Percentiles rank a stretch among this genome's conserved stretches.
phyloP scores from a whole-genome alignment of 1,140 invertebrate species.

The Zaprionus africanus region DNA sequence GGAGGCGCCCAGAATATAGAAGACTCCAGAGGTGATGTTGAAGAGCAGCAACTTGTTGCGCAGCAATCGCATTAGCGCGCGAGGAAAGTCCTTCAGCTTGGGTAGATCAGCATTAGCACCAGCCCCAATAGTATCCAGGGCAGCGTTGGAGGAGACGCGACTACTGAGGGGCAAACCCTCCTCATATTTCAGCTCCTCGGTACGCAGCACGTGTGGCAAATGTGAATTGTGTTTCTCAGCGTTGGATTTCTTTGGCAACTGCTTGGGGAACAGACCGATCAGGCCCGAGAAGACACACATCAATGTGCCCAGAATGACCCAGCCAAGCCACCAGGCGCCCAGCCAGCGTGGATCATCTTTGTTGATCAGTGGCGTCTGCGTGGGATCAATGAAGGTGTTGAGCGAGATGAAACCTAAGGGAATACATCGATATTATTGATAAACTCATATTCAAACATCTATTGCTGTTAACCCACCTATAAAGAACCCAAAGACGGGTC shows the following conservation, averaged over 20 bases:
- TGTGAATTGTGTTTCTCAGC: conserved; percentile 66
- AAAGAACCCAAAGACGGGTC: conserved; percentile 78
- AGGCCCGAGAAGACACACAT: conserved; percentile 87
- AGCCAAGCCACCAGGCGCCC: conserved; percentile 90
- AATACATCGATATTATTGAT: neutral
- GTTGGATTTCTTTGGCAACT: conserved; percentile 83
- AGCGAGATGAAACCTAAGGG: conserved; percentile 87
- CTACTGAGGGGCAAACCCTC: conserved; percentile 72
- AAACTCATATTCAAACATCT: neutral
- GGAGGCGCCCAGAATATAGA: conserved; percentile 88
- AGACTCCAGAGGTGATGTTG: conserved; percentile 86
- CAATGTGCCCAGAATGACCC: conserved; percentile 86
- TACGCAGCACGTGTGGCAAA: conserved; percentile 69
- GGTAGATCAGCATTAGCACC: conserved; percentile 65
- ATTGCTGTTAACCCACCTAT: conserved; percentile 59
- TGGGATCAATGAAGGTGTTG: conserved; percentile 88
- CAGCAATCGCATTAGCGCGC: conserved; percentile 86
- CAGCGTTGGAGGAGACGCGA: conserved; percentile 67
- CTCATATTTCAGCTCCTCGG: conserved; percentile 71
- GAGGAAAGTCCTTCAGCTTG: conserved; percentile 85
- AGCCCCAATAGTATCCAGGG: conserved; percentile 66
- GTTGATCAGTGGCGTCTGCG: conserved; percentile 87
- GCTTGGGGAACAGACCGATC: conserved; percentile 87
- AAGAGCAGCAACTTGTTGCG: conserved; percentile 87
- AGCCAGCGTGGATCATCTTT: conserved; percentile 88